phyloP scores from a whole-genome alignment of 2,797 vertebrate species.

The Columba guinea region DNA sequence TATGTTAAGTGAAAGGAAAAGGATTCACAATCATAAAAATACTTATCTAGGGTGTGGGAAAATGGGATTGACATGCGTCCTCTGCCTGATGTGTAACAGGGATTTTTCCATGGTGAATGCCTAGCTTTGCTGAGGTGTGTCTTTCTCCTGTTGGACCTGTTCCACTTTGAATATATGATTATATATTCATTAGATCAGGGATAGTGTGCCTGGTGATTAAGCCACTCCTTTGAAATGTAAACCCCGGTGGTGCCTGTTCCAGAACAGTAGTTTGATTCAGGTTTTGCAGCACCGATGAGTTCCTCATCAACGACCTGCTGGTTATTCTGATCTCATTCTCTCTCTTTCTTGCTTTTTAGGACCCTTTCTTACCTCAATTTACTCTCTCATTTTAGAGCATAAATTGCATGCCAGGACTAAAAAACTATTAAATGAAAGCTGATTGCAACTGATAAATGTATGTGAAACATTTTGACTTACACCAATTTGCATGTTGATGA shows the following conservation, averaged over 20 bases:
- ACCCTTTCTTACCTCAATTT: constrained; percentile 27
- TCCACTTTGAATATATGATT: constrained; percentile 44
- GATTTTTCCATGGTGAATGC: not conserved
- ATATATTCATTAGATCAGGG: constrained; percentile 59
- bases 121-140: constrained; percentile 23
- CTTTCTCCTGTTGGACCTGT: constrained; percentile 54
- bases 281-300: constrained; percentile 34
- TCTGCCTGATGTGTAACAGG: not conserved
- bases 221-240: constrained; percentile 56
- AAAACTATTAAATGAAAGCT: constrained; percentile 40
- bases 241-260: not conserved
- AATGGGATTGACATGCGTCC: not conserved
- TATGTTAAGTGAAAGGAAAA: not conserved
- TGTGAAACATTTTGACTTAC: constrained; percentile 59
- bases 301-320: not conserved
- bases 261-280: constrained; percentile 35
- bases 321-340: constrained; percentile 14
- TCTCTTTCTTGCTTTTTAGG: not conserved
- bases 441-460: constrained; percentile 45
- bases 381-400: not conserved
- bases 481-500: constrained; percentile 54
- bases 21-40: not conserved
- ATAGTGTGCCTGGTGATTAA: constrained; percentile 41
- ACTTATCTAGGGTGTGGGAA: constrained; percentile 40
- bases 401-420: constrained; percentile 22